Percentiles rank a stretch among this genome's conserved stretches.
Evolutionary conservation across 2,888 invertebrate genomes (phyloP).

Genomic region (Dryomyza anilis): DNA sequence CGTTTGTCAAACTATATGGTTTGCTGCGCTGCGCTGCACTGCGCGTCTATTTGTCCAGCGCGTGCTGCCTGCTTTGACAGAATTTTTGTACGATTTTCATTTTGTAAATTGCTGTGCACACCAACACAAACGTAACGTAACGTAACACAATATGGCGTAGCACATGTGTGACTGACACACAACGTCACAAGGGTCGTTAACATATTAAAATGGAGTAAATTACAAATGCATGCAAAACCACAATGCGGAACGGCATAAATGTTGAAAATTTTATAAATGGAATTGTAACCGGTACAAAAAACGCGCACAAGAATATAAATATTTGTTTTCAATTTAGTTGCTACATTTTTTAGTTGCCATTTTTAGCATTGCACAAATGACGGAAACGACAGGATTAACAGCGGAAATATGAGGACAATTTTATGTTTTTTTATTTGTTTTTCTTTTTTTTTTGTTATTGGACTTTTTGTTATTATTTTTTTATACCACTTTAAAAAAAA

Average conservation of each 20-base stretch:
- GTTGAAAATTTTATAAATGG: no score
- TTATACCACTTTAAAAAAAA: no score
- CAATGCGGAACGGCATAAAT: neutral
- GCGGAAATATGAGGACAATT: no score
- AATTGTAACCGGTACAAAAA: no score
- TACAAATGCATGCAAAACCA: neutral
- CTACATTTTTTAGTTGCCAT: neutral
- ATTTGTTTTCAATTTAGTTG: neutral
- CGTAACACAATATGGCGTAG: neutral
- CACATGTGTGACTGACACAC: no score
- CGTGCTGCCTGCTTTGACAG: no score
- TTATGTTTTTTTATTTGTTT: neutral
- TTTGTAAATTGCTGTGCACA: conserved; percentile 16
- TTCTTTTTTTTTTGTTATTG: no score
- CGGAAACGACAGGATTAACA: neutral
- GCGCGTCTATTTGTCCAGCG: neutral
- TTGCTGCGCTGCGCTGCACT: no score
- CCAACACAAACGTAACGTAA: neutral
- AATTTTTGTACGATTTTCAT: conserved; percentile 6
- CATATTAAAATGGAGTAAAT: conserved; percentile 8
- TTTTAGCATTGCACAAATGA: neutral
- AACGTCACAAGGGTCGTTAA: conserved; percentile 2
- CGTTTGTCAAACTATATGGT: neutral
- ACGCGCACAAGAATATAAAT: neutral
- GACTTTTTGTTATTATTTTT: no score